Evolutionary conservation across 2,888 invertebrate species (phyloP).

Genomic region (Sipha maydis): DNA sequence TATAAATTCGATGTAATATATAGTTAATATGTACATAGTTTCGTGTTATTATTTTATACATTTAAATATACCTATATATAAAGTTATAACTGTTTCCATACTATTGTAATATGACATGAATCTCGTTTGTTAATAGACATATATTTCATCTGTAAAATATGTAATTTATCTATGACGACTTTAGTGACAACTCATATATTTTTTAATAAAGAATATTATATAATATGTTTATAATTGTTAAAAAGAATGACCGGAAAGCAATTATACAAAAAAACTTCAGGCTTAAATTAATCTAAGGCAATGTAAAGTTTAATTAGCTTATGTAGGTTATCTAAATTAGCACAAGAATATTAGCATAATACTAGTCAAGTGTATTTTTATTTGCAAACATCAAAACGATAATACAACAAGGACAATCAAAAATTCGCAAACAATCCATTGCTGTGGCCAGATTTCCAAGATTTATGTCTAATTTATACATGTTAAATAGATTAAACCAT

Average conservation of each 20-base stretch:
- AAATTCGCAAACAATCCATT: conserved; percentile 50
- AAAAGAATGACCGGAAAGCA: conserved; percentile 38
- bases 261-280: conserved; percentile 35
- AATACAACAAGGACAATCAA: conserved; percentile 41
- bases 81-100: no score
- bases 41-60: no score
- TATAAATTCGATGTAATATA: no score
- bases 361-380: conserved; percentile 30
- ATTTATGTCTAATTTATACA: conserved; percentile 57
- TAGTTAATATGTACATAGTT: no score
- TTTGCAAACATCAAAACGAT: conserved; percentile 52
- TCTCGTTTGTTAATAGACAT: no score
- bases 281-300: conserved; percentile 13
- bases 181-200: background rate
- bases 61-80: no score
- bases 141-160: no score
- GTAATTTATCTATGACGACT: background rate
- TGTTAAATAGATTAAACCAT: background rate
- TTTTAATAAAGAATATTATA: background rate
- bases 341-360: conserved; percentile 41
- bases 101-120: no score
- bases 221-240: conserved; percentile 1
- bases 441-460: conserved; percentile 35
- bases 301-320: conserved; percentile 18
- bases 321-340: conserved; percentile 61